Evolutionary conservation across 2,797 vertebrate genomes (phyloP).

Genomic region (Thunnus albacares): DNA sequence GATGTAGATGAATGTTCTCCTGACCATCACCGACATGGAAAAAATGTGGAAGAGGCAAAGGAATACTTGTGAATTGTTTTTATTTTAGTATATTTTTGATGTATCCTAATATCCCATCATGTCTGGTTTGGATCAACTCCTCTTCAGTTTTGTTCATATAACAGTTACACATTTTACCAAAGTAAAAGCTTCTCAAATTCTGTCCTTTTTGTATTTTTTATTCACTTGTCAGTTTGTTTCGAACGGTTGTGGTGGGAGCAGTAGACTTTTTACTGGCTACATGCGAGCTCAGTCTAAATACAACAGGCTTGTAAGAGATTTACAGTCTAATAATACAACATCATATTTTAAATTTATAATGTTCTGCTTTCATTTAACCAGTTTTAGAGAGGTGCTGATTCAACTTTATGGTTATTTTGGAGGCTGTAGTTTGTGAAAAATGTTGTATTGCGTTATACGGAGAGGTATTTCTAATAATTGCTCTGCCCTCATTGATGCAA

Average conservation of each 20-base stretch:
- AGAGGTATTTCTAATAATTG: neutral
- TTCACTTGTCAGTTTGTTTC: neutral
- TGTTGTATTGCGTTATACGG: neutral
- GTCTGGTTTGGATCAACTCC: neutral
- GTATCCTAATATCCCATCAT: neutral
- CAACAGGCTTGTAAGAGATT: neutral
- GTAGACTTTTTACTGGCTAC: neutral
- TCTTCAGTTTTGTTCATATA: slow-evolving; percentile 7
- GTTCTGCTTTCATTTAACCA: neutral
- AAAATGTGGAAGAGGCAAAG: neutral
- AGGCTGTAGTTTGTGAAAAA: neutral
- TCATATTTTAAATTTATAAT: too few relatives aligned
- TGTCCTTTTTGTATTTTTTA: neutral
- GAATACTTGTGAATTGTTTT: neutral
- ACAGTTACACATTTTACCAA: neutral
- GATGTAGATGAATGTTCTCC: neutral
- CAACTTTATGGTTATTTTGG: neutral
- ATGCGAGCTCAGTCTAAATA: too few relatives aligned
- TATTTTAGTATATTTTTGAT: neutral
- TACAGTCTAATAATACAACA: neutral
- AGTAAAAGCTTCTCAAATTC: slow-evolving; percentile 60
- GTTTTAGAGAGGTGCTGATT: neutral
- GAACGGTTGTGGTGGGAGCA: neutral
- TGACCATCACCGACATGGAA: neutral
- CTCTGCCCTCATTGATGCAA: neutral